Percentiles rank a stretch among this genome's conserved stretches.
These are phyloP conservation scores for Cydia amplana DNA, from an alignment of 1,140 invertebrate species.

Conservation along the genomic window DNA sequence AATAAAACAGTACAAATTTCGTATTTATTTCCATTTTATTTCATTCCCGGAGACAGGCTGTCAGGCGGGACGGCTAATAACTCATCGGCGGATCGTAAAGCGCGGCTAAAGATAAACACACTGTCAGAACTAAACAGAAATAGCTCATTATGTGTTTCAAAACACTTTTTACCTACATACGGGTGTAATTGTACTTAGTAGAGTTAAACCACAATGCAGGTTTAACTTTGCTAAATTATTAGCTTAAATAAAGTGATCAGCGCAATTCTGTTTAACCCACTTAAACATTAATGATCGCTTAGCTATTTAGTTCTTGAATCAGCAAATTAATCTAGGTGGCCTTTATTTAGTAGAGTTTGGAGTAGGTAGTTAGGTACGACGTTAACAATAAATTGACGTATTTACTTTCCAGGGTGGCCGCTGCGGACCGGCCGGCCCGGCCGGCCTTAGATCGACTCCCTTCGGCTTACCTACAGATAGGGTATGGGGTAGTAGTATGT, in stretches of 20 bases:
- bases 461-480: too few species aligned
- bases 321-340: not conserved
- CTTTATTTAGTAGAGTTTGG: not conserved
- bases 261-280: not conserved
- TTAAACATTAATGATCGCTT: not conserved
- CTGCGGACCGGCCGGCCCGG: too few species aligned
- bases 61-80: constrained; percentile 68
- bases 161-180: constrained; percentile 38
- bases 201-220: too few species aligned
- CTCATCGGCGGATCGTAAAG: constrained; percentile 69
- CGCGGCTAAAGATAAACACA: constrained; percentile 72
- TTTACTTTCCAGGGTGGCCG: too few species aligned
- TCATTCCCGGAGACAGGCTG: constrained; percentile 69
- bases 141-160: constrained; percentile 52
- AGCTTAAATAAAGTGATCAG: not conserved
- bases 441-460: too few species aligned
- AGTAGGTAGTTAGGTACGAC: too few species aligned
- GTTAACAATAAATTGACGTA: not conserved
- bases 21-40: constrained; percentile 54
- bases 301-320: not conserved
- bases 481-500: too few species aligned
- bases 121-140: constrained; percentile 64
- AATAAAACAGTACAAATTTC: constrained; percentile 36
- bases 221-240: not conserved
- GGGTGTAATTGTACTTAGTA: constrained; percentile 2